Evolutionary conservation across 2,797 vertebrate species (phyloP).

Genomic region (Antrozous pallidus): DNA sequence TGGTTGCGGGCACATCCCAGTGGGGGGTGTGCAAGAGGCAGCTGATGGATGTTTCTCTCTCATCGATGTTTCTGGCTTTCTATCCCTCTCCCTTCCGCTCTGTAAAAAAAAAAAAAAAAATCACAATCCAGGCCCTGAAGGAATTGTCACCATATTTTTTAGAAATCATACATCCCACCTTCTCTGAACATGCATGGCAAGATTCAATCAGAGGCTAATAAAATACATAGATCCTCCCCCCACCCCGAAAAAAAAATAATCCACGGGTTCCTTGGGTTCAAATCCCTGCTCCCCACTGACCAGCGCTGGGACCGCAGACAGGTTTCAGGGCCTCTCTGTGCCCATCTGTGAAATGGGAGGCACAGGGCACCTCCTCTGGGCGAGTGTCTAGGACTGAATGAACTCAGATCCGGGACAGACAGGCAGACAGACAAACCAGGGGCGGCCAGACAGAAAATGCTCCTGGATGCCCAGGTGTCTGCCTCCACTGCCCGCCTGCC

Average conservation of each 20-base stretch:
- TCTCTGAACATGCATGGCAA: neutral
- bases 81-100: too few relatives aligned
- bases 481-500: neutral
- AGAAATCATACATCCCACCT: neutral
- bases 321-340: neutral
- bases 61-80: too few relatives aligned
- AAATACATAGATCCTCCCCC: neutral
- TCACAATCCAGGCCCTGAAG: neutral
- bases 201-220: neutral
- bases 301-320: neutral
- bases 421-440: neutral
- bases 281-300: neutral
- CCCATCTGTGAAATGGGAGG: neutral
- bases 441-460: neutral
- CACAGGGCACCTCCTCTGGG: neutral
- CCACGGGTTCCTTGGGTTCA: neutral
- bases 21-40: too few relatives aligned
- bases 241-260: fast-evolving
- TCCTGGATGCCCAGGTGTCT: neutral
- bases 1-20: too few relatives aligned
- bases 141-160: neutral
- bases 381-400: neutral
- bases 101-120: too few relatives aligned
- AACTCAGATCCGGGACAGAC: neutral
- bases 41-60: too few relatives aligned